phyloP scores from a whole-genome alignment of 2,888 invertebrate species.

The Caenorhabditis sp. region DNA sequence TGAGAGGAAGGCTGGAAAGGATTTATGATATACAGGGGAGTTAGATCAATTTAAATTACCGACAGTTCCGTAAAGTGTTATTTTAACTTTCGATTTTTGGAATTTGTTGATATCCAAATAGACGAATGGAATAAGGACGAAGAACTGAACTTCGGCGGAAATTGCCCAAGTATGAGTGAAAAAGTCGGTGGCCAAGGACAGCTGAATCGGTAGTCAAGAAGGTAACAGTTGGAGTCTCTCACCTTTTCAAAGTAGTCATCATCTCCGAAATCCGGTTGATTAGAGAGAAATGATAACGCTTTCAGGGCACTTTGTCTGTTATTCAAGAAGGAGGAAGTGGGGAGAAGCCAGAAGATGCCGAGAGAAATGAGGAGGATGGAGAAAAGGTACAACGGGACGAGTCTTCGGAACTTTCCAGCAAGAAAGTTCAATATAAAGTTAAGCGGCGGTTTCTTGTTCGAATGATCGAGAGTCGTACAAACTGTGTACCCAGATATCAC shows the following conservation, averaged over 20 bases:
- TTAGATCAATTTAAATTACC: not conserved
- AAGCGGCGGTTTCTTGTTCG: not conserved
- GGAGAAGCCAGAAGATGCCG: constrained; percentile 1
- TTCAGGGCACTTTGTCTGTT: constrained; percentile 5
- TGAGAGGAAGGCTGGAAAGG: constrained; percentile 11
- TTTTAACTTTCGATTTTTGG: not conserved
- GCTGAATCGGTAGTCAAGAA: too few species aligned
- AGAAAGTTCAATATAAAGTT: constrained; percentile 2
- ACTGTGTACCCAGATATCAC: constrained; percentile 14
- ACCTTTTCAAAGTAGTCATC: constrained; percentile 30
- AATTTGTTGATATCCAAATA: constrained; percentile 6
- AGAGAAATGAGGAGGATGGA: not conserved
- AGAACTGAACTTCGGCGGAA: constrained; percentile 54
- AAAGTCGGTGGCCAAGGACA: constrained; percentile 30
- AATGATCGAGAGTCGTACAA: not conserved
- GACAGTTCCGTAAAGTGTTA: not conserved
- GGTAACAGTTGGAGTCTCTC: too few species aligned
- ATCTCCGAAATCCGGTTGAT: constrained; percentile 8
- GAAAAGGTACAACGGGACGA: constrained; percentile 17
- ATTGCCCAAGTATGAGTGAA: constrained; percentile 54
- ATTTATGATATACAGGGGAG: not conserved
- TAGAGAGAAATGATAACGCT: constrained; percentile 11
- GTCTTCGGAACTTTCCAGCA: constrained; percentile 3
- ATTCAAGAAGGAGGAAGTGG: constrained; percentile 3
- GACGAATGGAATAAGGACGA: constrained; percentile 38